Percentiles rank a stretch among this genome's conserved stretches.
Conservation (phyloP, 1,140 invertebrate species). For the Rhagoletis pomonella region DNA sequence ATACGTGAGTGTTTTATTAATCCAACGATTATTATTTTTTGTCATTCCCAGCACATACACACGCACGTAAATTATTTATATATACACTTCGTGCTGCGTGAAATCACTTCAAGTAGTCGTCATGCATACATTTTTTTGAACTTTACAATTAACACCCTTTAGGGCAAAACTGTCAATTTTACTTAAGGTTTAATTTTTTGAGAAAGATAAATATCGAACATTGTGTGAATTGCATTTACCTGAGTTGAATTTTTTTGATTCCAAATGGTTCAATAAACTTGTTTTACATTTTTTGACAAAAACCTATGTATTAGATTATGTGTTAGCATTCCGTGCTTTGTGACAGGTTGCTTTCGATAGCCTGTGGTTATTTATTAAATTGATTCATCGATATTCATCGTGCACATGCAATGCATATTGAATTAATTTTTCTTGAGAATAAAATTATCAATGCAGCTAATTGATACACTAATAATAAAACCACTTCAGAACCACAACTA, state of each 20-base stretch:
- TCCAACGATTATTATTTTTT: too few relatives aligned
- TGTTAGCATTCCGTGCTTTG: not conserved
- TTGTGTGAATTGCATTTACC: not conserved
- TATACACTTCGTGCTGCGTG: too few relatives aligned
- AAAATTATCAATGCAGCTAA: too few relatives aligned
- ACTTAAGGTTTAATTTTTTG: not conserved
- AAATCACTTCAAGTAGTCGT: too few relatives aligned
- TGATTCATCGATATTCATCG: not conserved
- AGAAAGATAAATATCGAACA: not conserved
- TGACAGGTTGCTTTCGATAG: constrained; percentile 5
- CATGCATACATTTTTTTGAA: not conserved
- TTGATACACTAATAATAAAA: too few relatives aligned
- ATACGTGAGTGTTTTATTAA: too few relatives aligned
- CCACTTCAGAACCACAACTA: too few relatives aligned
- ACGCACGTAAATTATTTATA: too few relatives aligned
- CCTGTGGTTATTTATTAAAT: not conserved
- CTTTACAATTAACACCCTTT: not conserved
- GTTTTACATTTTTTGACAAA: too few relatives aligned
- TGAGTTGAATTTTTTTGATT: not conserved
- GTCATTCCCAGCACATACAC: too few relatives aligned
- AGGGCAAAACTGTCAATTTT: not conserved
- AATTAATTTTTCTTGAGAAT: too few relatives aligned
- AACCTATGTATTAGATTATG: not conserved
- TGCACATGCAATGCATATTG: not conserved
- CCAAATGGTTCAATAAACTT: not conserved